phyloP scores from a whole-genome alignment of 2,797 vertebrate species.

The Poecilia picta region DNA sequence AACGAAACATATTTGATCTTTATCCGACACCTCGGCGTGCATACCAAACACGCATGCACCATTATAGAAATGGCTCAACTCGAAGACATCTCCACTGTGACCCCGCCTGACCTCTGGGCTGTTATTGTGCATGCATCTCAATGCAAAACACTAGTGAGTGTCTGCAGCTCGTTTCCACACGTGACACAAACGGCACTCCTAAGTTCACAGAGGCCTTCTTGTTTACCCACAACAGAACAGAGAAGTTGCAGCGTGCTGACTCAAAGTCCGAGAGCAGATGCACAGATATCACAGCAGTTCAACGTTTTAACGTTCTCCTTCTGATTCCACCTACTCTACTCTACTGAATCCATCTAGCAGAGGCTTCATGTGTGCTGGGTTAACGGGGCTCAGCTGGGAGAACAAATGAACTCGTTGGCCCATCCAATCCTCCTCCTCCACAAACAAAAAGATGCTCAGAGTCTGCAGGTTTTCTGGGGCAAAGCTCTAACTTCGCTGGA shows the following conservation, averaged over 20 bases:
- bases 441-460: slow-evolving; percentile 10
- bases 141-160: not conserved
- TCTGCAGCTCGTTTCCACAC: slow-evolving; percentile 26
- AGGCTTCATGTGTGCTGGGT: slow-evolving; percentile 8
- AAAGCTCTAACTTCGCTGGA: not conserved
- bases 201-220: slow-evolving; percentile 34
- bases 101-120: not conserved
- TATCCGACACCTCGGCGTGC: not conserved
- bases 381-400: slow-evolving; percentile 14
- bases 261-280: slow-evolving; percentile 35
- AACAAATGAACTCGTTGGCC: slow-evolving; percentile 22
- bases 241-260: slow-evolving; percentile 43
- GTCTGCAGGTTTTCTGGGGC: slow-evolving; percentile 5
- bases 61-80: not conserved
- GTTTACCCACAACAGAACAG: slow-evolving; percentile 42
- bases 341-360: slow-evolving; percentile 1
- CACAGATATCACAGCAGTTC: slow-evolving; percentile 22
- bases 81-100: not conserved
- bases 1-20: not conserved
- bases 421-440: slow-evolving; percentile 5
- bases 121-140: not conserved
- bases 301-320: not conserved
- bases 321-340: slow-evolving; percentile 20
- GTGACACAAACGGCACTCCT: slow-evolving; percentile 10
- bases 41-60: not conserved